phyloP scores from a whole-genome alignment of 2,113 vertebrate species.

The Pristiophorus japonicus region DNA sequence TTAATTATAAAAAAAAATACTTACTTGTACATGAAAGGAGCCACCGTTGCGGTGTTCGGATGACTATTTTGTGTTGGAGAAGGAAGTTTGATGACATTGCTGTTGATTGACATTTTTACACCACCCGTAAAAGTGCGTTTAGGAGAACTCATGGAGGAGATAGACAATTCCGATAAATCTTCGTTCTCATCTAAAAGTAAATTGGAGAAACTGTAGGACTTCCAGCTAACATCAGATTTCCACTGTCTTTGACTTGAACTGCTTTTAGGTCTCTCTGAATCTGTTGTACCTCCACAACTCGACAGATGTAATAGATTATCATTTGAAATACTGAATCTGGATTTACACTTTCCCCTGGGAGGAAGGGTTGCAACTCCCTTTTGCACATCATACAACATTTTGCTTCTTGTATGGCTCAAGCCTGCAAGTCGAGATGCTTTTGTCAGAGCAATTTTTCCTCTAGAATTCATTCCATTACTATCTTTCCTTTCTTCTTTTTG shows the following conservation, averaged over 20 bases:
- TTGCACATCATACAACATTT: background rate
- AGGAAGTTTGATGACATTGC: constrained; percentile 32
- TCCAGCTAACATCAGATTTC: constrained; percentile 35
- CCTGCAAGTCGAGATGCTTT: constrained; percentile 32
- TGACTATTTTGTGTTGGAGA: constrained; percentile 34
- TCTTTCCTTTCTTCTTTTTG: constrained; percentile 12
- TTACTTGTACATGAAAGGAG: constrained; percentile 35
- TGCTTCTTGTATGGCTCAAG: background rate
- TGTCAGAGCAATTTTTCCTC: background rate
- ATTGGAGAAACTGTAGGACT: constrained; percentile 35
- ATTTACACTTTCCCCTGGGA: constrained; percentile 35
- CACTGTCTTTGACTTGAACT: constrained; percentile 20
- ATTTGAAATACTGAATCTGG: constrained; percentile 34
- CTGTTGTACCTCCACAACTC: background rate
- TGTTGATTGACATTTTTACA: background rate
- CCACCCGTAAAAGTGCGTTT: background rate
- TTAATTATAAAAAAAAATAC: background rate
- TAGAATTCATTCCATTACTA: background rate
- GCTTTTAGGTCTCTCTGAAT: constrained; percentile 23
- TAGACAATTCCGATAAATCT: constrained; percentile 6
- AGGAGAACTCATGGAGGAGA: constrained; percentile 18
- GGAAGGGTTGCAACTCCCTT: constrained; percentile 25
- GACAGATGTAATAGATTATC: constrained; percentile 33
- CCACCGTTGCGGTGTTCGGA: constrained; percentile 32
- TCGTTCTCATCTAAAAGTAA: constrained; percentile 28